A percentile compares a stretch with the other conserved stretches of the same genome.
These are phyloP conservation scores for Scaptodrosophila latifasciaeformis DNA, from an alignment of 2,888 invertebrate genomes.

Conservation along the genomic window DNA sequence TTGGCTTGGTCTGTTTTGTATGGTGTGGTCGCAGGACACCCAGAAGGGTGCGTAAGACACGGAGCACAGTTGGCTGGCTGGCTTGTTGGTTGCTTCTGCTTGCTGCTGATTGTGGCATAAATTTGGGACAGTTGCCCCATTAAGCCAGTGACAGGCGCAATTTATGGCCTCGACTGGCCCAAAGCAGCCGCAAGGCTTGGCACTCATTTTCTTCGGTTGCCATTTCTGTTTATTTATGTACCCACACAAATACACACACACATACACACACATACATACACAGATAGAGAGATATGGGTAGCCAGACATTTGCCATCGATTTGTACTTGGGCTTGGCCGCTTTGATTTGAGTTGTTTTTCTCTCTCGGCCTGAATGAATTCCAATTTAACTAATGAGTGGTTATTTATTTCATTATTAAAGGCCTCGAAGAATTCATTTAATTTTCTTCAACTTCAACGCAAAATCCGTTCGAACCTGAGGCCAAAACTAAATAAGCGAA, in stretches of 20 bases:
- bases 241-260: slow-evolving; percentile 17
- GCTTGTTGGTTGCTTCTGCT: slow-evolving; percentile 16
- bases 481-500: too few species aligned
- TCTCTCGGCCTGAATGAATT: too few species aligned
- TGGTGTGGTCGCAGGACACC: slow-evolving; percentile 48
- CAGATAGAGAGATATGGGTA: not conserved
- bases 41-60: slow-evolving; percentile 41
- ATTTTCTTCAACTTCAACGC: too few species aligned
- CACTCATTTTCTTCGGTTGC: slow-evolving; percentile 56
- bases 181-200: slow-evolving; percentile 46
- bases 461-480: too few species aligned
- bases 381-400: not conserved
- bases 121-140: slow-evolving; percentile 69
- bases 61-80: slow-evolving; percentile 1
- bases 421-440: too few species aligned
- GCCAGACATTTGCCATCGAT: not conserved
- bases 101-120: slow-evolving; percentile 70
- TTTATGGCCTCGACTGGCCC: slow-evolving; percentile 59
- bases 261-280: slow-evolving; percentile 2
- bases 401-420: not conserved
- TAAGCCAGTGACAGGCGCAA: slow-evolving; percentile 72
- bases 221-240: slow-evolving; percentile 41
- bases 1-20: not conserved
- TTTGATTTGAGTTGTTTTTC: slow-evolving; percentile 12
- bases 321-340: slow-evolving; percentile 7